phyloP scores from a whole-genome alignment of 92 coral and sea anemone genomes.

The Meandrina meandrites region DNA sequence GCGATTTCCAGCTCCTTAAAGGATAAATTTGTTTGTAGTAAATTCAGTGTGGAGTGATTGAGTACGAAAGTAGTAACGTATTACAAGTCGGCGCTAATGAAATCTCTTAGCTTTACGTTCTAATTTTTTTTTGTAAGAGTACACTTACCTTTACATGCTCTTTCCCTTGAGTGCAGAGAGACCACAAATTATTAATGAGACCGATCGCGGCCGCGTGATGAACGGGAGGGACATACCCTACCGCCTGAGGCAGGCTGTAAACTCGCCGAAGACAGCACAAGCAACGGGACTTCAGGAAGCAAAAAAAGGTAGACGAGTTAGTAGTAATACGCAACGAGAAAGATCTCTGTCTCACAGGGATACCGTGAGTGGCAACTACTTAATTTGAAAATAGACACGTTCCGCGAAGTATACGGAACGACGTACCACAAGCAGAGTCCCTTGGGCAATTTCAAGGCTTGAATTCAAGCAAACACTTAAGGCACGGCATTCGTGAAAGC shows the following conservation, averaged over 20 bases:
- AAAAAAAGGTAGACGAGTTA: background rate
- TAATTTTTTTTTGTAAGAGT: background rate
- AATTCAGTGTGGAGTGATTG: background rate
- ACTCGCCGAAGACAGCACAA: conserved; percentile 64
- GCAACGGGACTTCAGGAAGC: conserved; percentile 34
- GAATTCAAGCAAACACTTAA: too few relatives aligned
- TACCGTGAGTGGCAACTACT: too few relatives aligned
- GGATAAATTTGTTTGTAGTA: background rate
- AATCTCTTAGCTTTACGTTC: background rate
- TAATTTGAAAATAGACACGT: too few relatives aligned
- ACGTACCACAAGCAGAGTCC: too few relatives aligned
- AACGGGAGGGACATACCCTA: conserved; percentile 69
- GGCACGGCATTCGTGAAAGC: too few relatives aligned
- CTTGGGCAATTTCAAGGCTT: too few relatives aligned
- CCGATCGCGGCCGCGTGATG: conserved; percentile 73
- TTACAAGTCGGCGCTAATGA: background rate
- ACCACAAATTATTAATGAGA: conserved; percentile 64
- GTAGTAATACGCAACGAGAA: background rate
- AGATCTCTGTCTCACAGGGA: too few relatives aligned
- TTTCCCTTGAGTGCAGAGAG: conserved; percentile 41
- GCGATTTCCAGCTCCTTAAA: background rate
- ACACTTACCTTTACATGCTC: conserved; percentile 25
- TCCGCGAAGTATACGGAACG: too few relatives aligned
- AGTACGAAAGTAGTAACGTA: background rate
- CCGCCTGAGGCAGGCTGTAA: conserved; percentile 46